phyloP scores from a whole-genome alignment of 2,888 invertebrate genomes.

The Patella caerulea region DNA sequence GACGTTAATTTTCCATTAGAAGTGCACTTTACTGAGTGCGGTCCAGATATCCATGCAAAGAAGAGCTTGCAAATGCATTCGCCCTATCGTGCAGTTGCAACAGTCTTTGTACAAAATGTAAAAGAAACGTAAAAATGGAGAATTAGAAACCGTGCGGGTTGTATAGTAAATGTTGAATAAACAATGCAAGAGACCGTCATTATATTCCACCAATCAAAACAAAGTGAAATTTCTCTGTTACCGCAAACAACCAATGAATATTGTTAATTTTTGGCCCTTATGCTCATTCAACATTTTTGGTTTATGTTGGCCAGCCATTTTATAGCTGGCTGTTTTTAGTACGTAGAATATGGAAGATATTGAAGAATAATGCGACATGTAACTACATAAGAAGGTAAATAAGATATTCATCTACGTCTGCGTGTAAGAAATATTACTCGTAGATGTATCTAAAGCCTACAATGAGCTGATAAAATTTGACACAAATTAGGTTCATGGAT shows the following conservation, averaged over 20 bases:
- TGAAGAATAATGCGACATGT: constrained; percentile 16
- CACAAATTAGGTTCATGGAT: too few relatives aligned
- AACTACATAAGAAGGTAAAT: constrained; percentile 34
- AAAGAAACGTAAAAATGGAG: too few relatives aligned
- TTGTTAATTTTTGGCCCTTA: constrained; percentile 39
- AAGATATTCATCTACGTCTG: constrained; percentile 38
- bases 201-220: constrained; percentile 25
- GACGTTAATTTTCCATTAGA: neutral
- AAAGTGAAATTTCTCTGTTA: constrained; percentile 14
- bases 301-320: constrained; percentile 24
- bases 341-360: neutral
- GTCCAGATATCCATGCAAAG: neutral
- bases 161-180: constrained; percentile 33
- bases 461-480: too few relatives aligned
- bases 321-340: neutral
- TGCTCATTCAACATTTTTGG: constrained; percentile 69
- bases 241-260: constrained; percentile 19
- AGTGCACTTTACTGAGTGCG: neutral
- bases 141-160: neutral
- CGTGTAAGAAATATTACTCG: constrained; percentile 17
- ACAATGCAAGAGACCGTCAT: constrained; percentile 27
- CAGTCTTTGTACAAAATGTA: too few relatives aligned
- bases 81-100: too few relatives aligned
- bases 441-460: too few relatives aligned
- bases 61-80: neutral